Percentiles rank a stretch among this genome's conserved stretches.
Evolutionary conservation across 92 coral and sea anemone species (phyloP).

Genomic region (Heteractis magnifica): DNA sequence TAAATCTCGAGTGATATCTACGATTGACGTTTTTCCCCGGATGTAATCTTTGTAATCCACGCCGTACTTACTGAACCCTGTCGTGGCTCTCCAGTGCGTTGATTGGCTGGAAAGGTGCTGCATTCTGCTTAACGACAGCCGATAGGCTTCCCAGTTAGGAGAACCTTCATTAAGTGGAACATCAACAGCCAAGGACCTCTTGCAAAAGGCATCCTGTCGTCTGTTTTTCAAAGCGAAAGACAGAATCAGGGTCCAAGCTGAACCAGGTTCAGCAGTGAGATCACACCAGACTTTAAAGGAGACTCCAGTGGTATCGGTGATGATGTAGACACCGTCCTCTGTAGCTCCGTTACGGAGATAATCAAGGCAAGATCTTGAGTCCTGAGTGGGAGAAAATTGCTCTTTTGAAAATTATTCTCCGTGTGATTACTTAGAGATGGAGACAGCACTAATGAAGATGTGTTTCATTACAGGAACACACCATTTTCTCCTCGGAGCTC

Average conservation of each 20-base stretch:
- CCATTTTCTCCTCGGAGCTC: too few species aligned
- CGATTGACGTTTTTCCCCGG: slow-evolving; percentile 28
- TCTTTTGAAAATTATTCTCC: too few species aligned
- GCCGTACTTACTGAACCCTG: slow-evolving; percentile 49
- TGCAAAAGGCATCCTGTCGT: background rate
- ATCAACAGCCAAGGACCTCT: slow-evolving; percentile 1
- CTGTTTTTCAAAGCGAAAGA: slow-evolving; percentile 44
- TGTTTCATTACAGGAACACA: too few species aligned
- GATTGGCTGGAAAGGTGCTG: slow-evolving; percentile 30
- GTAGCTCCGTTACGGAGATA: slow-evolving; percentile 13
- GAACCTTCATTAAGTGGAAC: slow-evolving; percentile 17
- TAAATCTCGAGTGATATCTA: slow-evolving; percentile 37
- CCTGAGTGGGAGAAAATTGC: background rate
- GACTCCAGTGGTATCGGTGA: slow-evolving; percentile 21
- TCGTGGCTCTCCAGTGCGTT: slow-evolving; percentile 62
- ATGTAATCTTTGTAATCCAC: slow-evolving; percentile 55
- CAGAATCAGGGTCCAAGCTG: slow-evolving; percentile 59
- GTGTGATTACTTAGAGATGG: too few species aligned
- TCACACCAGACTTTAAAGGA: slow-evolving; percentile 48
- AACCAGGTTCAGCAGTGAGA: slow-evolving; percentile 45
- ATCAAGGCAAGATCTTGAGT: background rate
- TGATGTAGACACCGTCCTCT: slow-evolving; percentile 36
- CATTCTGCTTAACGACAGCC: slow-evolving; percentile 46
- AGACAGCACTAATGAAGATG: too few species aligned
- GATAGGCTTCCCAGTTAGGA: slow-evolving; percentile 54